Evolutionary conservation across 30 jellyfish, hydroid and myxozoan genomes (phyloP), one percentile per base, ranked within the genome.

Genomic region (Hydractinia symbiolongicarpus): DNA sequence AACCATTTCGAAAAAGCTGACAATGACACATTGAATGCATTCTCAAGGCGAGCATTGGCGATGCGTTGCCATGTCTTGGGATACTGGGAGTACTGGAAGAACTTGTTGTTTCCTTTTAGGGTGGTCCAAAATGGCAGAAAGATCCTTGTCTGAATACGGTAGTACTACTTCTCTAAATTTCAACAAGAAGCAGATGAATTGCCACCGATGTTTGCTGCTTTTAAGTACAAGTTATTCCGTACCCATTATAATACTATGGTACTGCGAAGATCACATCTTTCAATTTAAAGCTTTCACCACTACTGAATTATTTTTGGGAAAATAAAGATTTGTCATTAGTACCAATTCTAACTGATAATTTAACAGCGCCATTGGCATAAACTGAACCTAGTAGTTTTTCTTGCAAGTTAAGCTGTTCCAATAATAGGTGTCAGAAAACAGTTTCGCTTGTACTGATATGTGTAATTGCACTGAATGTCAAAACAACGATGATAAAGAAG

Each of bases 121-220:
- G 44, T 30, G 44, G 44, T 30, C 44, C 44, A 30, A 30, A 30
- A 30, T 30, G 44, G 44, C 44, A 30, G 44, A 30, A 30, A 30
- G 2, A 30, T 30, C 44, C 44, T 13, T 64, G 7, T 13, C 17
- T 64, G 52, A 64, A 1, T 64, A 7, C 74, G 17, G 40, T 64
- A 6, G 74, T 64, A 64, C 40, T 64, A 1, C 0, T 75, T 75
- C 54, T 75, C 83, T 6, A 71, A 71, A 71, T 71, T 11, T 21
- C 76, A 53, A 75, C 54, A 55, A 8, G 83, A 75, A 49, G 83
- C 83, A 5, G 51, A 58, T 75, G 52, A 76, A 53, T 53, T 75
- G 50, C 83, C 83, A 55, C 83, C 83, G 54, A 75, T 53, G 19
- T 49, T 75, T 76, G 54, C 60, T 53, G 83, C 83, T 50, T 54